Evolutionary conservation across 2,888 invertebrate genomes (phyloP), one percentile per base, ranked within the genome.

Genomic region (Latrodectus hesperus): DNA sequence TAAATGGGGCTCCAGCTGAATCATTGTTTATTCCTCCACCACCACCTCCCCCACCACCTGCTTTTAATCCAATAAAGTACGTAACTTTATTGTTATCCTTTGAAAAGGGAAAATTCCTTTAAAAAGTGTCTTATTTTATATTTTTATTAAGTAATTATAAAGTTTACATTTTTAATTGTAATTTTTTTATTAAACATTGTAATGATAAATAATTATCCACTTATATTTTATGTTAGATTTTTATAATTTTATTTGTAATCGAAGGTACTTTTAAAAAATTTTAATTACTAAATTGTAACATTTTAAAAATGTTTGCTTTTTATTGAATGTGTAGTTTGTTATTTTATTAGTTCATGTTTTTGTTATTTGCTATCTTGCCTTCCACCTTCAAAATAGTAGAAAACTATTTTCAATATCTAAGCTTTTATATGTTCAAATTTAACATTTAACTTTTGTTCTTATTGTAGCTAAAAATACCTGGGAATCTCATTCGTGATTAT

Each of bases 51-150:
- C 82, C 82, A 38, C 81, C 81, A 52, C 49, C 81, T 16, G 71
- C 76, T 60, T 83, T 83, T 65, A 83, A 83, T 65, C 83, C 83
- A 53, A 83, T 83, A 49, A 83, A 77, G 83, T 83, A 53, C 65
- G 76, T 38, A 38, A 6, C 6, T 83, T 49, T 51, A 9, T 10
- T 80, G 16, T 60, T 49, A 14, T 68, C 60, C 4, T 60, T 26
- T 74, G 11, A 26, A 64, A 17, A 12, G 9, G 38, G 6, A 38
- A 38, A 38, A 38, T 38, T 38, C 38, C 38, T 38, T 38, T 38
- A 38, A 38, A 38, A 38, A 16, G n/a, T 68, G 8, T 72, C n/a
- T 72, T 51, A 72, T 49, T 72, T 10, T 49, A 71, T 16, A 16
- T 73, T 51, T 73, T 52, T 17, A 12, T 53, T n/a, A 53, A 53